Evolutionary conservation across 2,113 vertebrate species (phyloP).

Genomic region (Nyctibius bracteatus): DNA sequence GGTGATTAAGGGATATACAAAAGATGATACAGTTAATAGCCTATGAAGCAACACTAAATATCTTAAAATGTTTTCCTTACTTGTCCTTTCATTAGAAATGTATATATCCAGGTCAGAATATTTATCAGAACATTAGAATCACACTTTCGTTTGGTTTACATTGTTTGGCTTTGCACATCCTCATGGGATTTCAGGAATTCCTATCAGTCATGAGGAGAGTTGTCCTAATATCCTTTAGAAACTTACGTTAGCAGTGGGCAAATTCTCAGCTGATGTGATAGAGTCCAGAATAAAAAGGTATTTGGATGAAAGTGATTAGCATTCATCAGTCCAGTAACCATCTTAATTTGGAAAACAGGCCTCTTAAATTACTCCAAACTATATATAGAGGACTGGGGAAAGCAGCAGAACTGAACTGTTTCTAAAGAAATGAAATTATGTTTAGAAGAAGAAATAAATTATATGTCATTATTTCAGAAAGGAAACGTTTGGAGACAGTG

Average conservation of each 20-base stretch:
- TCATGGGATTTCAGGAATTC: not conserved
- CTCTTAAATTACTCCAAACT: not conserved
- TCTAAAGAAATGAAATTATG: not conserved
- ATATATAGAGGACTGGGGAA: not conserved
- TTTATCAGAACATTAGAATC: not conserved
- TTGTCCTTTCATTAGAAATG: not conserved
- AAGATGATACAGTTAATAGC: not conserved
- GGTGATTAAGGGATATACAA: not conserved
- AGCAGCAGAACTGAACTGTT: not conserved
- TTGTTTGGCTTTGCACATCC: not conserved
- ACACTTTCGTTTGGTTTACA: not conserved
- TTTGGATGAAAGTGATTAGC: not conserved
- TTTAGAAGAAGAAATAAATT: not conserved
- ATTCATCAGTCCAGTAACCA: not conserved
- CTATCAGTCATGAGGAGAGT: not conserved
- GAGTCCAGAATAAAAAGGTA: not conserved
- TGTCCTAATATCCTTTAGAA: not conserved
- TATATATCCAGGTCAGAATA: not conserved
- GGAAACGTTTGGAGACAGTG: accelerated
- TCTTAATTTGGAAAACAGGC: not conserved
- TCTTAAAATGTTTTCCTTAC: not conserved
- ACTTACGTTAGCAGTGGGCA: not conserved
- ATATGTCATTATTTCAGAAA: not conserved
- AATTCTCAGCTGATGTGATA: not conserved
- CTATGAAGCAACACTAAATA: not conserved